A percentile compares a stretch with the other conserved stretches of the same genome.
These are phyloP conservation scores for Drosophila busckii DNA, from an alignment of 1,140 invertebrate genomes.

Conservation along the genomic window DNA sequence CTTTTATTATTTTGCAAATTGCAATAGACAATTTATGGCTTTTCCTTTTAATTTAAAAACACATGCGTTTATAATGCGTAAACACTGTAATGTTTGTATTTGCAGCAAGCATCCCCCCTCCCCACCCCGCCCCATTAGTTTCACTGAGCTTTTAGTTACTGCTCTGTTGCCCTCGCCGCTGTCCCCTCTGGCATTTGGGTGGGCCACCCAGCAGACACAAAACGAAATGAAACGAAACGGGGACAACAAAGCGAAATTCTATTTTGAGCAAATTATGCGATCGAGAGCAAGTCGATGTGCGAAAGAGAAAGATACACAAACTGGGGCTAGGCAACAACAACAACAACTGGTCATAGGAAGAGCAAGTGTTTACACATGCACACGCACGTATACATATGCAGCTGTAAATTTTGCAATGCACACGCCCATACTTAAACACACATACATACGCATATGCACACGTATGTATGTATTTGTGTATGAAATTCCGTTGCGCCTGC, in stretches of 20 bases:
- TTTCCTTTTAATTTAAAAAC: too few species aligned
- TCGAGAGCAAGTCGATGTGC: not conserved
- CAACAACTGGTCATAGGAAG: not conserved
- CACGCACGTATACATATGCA: constrained; percentile 1
- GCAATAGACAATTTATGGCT: too few species aligned
- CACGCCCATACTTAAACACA: not conserved
- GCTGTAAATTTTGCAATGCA: too few species aligned
- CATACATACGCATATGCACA: constrained; percentile 2
- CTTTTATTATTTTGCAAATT: too few species aligned
- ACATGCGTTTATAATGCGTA: too few species aligned
- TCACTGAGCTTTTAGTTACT: constrained; percentile 4
- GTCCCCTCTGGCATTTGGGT: too few species aligned
- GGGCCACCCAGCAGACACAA: too few species aligned
- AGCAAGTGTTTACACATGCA: not conserved
- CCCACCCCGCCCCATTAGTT: too few species aligned
- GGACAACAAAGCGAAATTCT: constrained; percentile 15
- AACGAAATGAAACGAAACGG: too few species aligned
- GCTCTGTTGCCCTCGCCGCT: too few species aligned
- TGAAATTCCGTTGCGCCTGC: constrained; percentile 31
- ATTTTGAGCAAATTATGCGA: constrained; percentile 32
- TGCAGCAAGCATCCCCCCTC: constrained; percentile 4
- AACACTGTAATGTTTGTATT: too few species aligned
- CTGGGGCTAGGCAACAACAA: not conserved
- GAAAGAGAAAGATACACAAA: not conserved
- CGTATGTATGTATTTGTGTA: not conserved